Conservation (phyloP, 2,113 vertebrate genomes). For the Xenopus borealis region DNA sequence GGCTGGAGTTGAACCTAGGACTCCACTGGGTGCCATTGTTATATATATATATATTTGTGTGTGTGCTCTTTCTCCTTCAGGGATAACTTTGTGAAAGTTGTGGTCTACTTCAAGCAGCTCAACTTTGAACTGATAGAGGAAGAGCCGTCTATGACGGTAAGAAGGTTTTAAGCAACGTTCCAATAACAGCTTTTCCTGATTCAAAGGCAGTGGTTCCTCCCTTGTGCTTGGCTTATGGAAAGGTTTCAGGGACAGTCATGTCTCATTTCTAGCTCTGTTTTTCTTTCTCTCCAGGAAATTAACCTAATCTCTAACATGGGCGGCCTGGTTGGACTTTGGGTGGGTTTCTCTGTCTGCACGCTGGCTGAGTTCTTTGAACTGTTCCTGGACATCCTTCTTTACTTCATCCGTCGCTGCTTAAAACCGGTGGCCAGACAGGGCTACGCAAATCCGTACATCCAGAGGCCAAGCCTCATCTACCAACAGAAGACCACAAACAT, state of each 20-base stretch:
- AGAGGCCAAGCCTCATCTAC: conserved; percentile 29
- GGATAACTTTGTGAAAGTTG: conserved; percentile 50
- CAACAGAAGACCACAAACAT: conserved; percentile 33
- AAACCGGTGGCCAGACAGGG: neutral
- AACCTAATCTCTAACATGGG: conserved; percentile 50
- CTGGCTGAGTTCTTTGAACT: conserved; percentile 49
- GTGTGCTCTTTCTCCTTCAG: conserved; percentile 4
- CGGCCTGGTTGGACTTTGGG: conserved; percentile 49
- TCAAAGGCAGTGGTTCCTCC: neutral
- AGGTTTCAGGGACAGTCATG: neutral
- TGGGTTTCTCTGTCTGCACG: conserved; percentile 50
- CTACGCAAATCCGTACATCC: conserved; percentile 8
- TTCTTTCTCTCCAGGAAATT: conserved; percentile 33
- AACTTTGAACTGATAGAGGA: conserved; percentile 49
- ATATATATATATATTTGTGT: too few relatives aligned
- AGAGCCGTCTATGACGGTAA: conserved; percentile 49
- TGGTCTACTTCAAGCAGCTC: conserved; percentile 50
- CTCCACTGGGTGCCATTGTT: neutral
- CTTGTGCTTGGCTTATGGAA: neutral
- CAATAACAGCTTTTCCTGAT: neutral
- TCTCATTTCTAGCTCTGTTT: neutral
- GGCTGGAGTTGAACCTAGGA: too few relatives aligned
- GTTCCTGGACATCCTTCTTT: conserved; percentile 41
- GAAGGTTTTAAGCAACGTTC: neutral
- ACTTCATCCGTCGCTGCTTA: conserved; percentile 29